Percentiles rank a stretch among this genome's conserved stretches.
Evolutionary conservation across 1,140 invertebrate species (phyloP).

Genomic region (Monomorium pharaonis): DNA sequence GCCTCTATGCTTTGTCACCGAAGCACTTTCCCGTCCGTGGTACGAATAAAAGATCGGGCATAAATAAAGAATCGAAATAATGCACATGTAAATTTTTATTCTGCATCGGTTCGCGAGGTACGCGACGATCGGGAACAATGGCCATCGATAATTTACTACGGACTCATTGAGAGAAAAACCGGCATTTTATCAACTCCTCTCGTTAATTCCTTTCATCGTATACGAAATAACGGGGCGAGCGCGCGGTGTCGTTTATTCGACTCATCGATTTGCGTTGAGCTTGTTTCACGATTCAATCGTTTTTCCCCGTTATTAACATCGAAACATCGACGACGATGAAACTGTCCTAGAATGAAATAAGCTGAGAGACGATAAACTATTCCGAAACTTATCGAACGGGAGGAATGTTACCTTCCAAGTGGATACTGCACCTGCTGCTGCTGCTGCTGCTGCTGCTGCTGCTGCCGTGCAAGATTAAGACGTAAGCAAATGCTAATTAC

Average conservation of each 20-base stretch:
- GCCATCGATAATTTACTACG: conserved; percentile 39
- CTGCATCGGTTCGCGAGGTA: conserved; percentile 13
- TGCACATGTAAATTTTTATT: conserved; percentile 51
- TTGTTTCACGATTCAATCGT: not conserved
- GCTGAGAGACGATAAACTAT: not conserved
- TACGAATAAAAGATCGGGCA: conserved; percentile 18
- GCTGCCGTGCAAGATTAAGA: not conserved
- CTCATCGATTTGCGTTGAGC: conserved; percentile 4
- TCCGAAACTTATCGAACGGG: not conserved
- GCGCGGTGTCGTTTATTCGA: not conserved
- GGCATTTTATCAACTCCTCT: conserved; percentile 35
- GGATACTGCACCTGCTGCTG: too few relatives aligned
- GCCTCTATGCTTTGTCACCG: conserved; percentile 7
- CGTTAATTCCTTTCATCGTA: conserved; percentile 31
- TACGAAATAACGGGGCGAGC: conserved; percentile 8
- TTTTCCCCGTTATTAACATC: not conserved
- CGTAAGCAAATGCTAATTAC: not conserved
- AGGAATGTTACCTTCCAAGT: too few relatives aligned
- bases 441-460: too few relatives aligned
- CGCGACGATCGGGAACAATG: conserved; percentile 29
- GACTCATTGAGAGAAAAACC: conserved; percentile 27
- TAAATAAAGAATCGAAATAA: conserved; percentile 46
- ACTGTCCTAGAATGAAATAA: not conserved
- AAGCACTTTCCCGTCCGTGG: conserved; percentile 15
- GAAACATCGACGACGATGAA: not conserved